phyloP scores from a whole-genome alignment of 2,797 vertebrate species.

The Mycteria americana region DNA sequence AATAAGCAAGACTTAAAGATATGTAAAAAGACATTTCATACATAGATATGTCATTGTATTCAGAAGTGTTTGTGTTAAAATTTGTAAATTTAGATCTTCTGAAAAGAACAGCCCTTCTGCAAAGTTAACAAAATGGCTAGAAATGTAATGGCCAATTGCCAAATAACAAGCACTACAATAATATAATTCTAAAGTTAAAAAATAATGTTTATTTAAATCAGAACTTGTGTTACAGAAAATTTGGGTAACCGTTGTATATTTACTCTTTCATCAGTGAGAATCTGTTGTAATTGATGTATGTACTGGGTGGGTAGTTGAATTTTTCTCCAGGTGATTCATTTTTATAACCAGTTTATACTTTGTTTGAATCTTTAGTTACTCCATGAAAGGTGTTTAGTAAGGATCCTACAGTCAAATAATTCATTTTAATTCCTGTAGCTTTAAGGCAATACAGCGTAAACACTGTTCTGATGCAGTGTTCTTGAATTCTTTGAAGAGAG shows the following conservation, averaged over 20 bases:
- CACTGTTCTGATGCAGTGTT: background rate
- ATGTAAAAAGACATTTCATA: background rate
- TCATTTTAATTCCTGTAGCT: background rate
- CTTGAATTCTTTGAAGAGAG: constrained; percentile 11
- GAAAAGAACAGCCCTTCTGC: background rate
- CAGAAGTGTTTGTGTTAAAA: background rate
- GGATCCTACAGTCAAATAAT: background rate
- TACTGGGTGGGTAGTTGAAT: background rate
- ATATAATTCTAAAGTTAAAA: background rate
- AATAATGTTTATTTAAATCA: background rate
- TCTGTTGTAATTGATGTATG: background rate
- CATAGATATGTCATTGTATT: background rate
- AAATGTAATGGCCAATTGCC: background rate
- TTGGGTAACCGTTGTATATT: background rate
- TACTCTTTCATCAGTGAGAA: background rate
- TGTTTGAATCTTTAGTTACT: background rate
- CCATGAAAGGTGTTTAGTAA: background rate
- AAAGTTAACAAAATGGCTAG: background rate
- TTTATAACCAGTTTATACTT: background rate
- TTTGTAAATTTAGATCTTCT: background rate
- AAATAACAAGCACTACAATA: background rate
- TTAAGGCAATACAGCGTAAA: background rate
- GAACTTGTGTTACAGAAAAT: background rate
- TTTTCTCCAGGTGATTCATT: background rate
- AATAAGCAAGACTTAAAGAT: background rate